A percentile compares a stretch with the other conserved stretches of the same genome.
Conservation (phyloP, 2,888 invertebrate species). For the Bombylius discolor region DNA sequence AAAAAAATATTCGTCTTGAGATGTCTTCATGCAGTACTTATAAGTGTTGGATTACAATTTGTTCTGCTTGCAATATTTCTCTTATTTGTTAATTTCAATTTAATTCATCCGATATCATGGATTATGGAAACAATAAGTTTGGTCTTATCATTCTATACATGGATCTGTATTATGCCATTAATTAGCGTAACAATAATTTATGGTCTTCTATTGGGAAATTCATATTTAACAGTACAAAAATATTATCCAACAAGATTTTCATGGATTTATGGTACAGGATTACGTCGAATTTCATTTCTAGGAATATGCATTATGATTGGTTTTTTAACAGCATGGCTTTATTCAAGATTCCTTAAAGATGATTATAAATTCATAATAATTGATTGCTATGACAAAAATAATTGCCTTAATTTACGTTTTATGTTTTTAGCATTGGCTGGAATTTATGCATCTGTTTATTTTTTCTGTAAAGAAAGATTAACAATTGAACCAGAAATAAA, state of each 20-base stretch:
- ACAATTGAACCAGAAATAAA: constrained; percentile 35
- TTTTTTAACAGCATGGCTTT: constrained; percentile 53
- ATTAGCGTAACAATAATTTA: constrained; percentile 51
- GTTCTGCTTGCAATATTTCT: constrained; percentile 40
- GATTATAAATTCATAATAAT: constrained; percentile 43
- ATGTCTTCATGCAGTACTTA: constrained; percentile 39
- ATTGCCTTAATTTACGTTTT: constrained; percentile 53
- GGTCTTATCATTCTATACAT: constrained; percentile 43
- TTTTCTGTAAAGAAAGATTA: constrained; percentile 24
- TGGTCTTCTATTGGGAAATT: constrained; percentile 58
- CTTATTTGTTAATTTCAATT: constrained; percentile 46
- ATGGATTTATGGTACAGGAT: constrained; percentile 48
- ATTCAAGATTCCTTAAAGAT: constrained; percentile 50
- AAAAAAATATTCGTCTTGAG: constrained; percentile 27
- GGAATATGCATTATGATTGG: constrained; percentile 49
- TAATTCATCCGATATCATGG: constrained; percentile 53
- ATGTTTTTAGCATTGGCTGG: constrained; percentile 55
- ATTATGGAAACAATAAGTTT: constrained; percentile 45
- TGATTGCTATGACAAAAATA: constrained; percentile 36
- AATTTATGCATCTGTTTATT: constrained; percentile 51
- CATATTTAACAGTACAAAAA: constrained; percentile 46
- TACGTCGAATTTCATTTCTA: constrained; percentile 41
- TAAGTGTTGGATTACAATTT: constrained; percentile 46
- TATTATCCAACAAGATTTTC: constrained; percentile 55
- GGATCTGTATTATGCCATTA: constrained; percentile 51